Evolutionary conservation across 2,113 vertebrate genomes (phyloP).

Genomic region (Odontesthes bonariensis): DNA sequence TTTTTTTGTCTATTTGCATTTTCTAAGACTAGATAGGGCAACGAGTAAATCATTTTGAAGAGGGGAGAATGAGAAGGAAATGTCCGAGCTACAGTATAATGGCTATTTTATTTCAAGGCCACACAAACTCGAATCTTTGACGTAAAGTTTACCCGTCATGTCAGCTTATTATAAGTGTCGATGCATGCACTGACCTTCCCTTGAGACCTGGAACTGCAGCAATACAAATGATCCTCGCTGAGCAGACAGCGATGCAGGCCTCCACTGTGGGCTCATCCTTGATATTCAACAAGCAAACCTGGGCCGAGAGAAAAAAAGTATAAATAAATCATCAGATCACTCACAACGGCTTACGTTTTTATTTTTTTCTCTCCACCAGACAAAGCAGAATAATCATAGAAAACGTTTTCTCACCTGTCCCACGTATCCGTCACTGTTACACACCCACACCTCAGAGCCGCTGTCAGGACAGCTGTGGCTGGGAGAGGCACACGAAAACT

Average conservation of each 20-base stretch:
- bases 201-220: slow-evolving; percentile 95
- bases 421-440: slow-evolving; percentile 97
- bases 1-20: neutral
- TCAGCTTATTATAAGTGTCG: too few relatives aligned
- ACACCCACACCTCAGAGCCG: slow-evolving; percentile 96
- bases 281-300: slow-evolving; percentile 95
- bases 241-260: slow-evolving; percentile 97
- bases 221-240: slow-evolving; percentile 96
- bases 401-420: slow-evolving; percentile 89
- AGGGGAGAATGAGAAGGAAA: too few relatives aligned
- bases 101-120: too few relatives aligned
- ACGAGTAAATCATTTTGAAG: neutral
- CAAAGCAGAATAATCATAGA: neutral
- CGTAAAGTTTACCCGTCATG: too few relatives aligned
- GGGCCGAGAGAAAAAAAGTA: neutral
- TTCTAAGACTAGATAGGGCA: neutral
- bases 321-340: slow-evolving; percentile 1
- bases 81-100: too few relatives aligned
- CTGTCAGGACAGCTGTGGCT: slow-evolving; percentile 92
- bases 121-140: too few relatives aligned
- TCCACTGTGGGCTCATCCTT: slow-evolving; percentile 95
- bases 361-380: neutral
- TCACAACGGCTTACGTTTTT: neutral
- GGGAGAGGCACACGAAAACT: slow-evolving; percentile 99
- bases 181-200: slow-evolving; percentile 63